Conservation (phyloP, 2,113 vertebrate species). For the Actenoides lindsayi region DNA sequence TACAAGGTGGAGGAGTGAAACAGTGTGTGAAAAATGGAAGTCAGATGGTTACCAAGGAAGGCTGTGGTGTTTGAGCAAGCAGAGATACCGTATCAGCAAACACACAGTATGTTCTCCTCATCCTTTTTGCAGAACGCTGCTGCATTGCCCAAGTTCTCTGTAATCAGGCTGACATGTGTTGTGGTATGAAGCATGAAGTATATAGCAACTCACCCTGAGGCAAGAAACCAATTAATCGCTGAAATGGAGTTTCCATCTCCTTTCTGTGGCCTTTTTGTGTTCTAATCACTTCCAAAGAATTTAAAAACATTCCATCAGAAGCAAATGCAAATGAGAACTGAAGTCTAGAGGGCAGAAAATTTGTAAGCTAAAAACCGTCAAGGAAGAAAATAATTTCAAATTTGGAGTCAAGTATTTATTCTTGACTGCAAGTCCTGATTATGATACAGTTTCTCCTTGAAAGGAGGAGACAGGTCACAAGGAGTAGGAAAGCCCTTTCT, state of each 20-base stretch:
- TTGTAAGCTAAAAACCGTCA: neutral
- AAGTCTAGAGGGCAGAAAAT: conserved; percentile 23
- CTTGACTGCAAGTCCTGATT: neutral
- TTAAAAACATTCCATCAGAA: conserved; percentile 13
- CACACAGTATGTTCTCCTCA: conserved; percentile 29
- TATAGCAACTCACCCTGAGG: conserved; percentile 3
- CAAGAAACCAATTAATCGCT: conserved; percentile 43
- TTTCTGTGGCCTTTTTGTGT: conserved; percentile 32
- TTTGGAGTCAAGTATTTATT: neutral
- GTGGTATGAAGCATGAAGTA: conserved; percentile 53
- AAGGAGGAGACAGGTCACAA: neutral
- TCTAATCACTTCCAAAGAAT: conserved; percentile 34
- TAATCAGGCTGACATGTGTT: conserved; percentile 36
- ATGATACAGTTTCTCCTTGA: neutral
- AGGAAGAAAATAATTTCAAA: neutral
- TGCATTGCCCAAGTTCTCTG: conserved; percentile 35
- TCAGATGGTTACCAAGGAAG: conserved; percentile 46
- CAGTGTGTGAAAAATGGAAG: neutral
- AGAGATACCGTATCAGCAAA: conserved; percentile 52
- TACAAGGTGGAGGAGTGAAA: neutral
- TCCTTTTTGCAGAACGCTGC: conserved; percentile 27
- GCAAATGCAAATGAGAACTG: conserved; percentile 11
- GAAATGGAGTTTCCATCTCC: conserved; percentile 38
- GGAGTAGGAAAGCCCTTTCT: neutral
- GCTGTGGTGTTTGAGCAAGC: conserved; percentile 25